These are phyloP conservation scores for Trichoplusia ni DNA, from an alignment of 1,140 invertebrate genomes.

Conservation along the genomic window DNA sequence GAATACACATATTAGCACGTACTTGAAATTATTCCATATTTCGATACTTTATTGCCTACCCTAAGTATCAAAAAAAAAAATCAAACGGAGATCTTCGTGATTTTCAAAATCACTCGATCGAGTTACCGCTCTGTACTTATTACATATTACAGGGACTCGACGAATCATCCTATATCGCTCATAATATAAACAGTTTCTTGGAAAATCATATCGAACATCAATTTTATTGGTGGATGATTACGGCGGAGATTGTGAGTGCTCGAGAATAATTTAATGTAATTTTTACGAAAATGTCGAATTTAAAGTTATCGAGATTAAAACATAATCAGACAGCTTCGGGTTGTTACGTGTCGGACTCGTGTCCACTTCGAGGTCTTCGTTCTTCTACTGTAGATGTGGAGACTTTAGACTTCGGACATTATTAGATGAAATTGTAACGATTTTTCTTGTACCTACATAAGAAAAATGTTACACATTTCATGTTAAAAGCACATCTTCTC, in stretches of 20 bases:
- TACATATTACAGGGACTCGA: conserved; percentile 13
- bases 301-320: conserved; percentile 50
- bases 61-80: background rate
- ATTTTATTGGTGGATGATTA: conserved; percentile 53
- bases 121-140: conserved; percentile 32
- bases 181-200: conserved; percentile 47
- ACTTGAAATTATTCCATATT: conserved; percentile 12
- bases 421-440: background rate
- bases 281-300: conserved; percentile 51
- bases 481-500: no score
- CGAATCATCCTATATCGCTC: conserved; percentile 40
- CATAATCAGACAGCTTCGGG: conserved; percentile 40
- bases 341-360: conserved; percentile 37
- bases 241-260: conserved; percentile 37
- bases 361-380: conserved; percentile 7
- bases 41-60: conserved; percentile 21
- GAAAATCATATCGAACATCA: conserved; percentile 58
- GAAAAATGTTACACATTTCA: background rate
- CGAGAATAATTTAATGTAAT: conserved; percentile 48
- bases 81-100: conserved; percentile 11
- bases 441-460: background rate
- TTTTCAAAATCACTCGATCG: conserved; percentile 34
- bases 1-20: conserved; percentile 12
- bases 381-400: background rate
- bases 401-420: background rate